phyloP scores from a whole-genome alignment of 1,140 invertebrate species.

The Dolichoris vasculosae region DNA sequence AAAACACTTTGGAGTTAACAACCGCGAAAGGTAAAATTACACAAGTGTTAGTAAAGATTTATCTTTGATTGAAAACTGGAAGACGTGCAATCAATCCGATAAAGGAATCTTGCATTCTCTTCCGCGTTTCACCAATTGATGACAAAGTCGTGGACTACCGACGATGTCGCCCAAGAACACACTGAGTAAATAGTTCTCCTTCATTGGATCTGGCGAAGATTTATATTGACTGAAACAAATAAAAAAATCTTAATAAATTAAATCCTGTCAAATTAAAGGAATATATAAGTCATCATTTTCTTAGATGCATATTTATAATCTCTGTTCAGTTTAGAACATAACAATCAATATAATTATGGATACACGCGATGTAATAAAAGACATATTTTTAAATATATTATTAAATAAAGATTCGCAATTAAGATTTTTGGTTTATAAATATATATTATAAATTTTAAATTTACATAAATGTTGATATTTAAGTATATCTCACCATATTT shows the following conservation, averaged over 20 bases:
- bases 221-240: slow-evolving; percentile 83
- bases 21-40: slow-evolving; percentile 12
- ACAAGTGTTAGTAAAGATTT: slow-evolving; percentile 4
- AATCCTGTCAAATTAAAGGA: background rate
- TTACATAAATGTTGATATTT: background rate
- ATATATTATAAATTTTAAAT: background rate
- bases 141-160: slow-evolving; percentile 84
- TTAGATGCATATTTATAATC: background rate
- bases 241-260: background rate
- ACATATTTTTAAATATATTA: background rate
- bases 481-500: background rate
- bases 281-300: background rate
- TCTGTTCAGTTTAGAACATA: background rate
- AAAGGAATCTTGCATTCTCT: slow-evolving; percentile 70
- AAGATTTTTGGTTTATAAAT: background rate
- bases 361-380: background rate
- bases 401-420: background rate
- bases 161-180: slow-evolving; percentile 89
- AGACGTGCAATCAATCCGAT: slow-evolving; percentile 36
- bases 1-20: background rate
- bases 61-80: slow-evolving; percentile 31
- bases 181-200: slow-evolving; percentile 87
- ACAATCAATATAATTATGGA: background rate
- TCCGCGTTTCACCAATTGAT: slow-evolving; percentile 83
- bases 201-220: slow-evolving; percentile 80